Conservation (phyloP, 1,140 invertebrate genomes). For the Drosophila mayri region DNA sequence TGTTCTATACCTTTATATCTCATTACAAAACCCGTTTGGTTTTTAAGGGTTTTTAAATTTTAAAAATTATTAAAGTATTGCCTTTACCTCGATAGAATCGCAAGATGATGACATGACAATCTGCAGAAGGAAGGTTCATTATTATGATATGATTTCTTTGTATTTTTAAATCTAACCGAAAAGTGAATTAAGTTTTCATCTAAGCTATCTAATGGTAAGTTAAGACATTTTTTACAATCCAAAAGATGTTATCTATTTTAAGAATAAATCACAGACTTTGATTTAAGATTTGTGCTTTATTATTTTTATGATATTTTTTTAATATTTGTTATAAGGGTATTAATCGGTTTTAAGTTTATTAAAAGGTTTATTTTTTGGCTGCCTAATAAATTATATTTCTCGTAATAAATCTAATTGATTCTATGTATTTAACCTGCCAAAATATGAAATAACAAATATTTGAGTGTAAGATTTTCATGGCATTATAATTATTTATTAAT, state of each 20-base stretch:
- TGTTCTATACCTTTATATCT: neutral
- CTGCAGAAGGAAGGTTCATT: conserved; percentile 14
- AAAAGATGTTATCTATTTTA: neutral
- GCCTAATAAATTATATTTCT: too few species aligned
- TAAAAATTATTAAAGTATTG: conserved; percentile 1
- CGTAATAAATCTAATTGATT: too few species aligned
- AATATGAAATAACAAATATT: too few species aligned
- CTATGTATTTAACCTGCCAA: too few species aligned
- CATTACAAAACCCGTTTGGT: neutral
- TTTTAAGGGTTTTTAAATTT: neutral
- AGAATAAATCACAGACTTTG: neutral
- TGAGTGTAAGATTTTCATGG: too few species aligned
- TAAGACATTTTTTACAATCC: neutral
- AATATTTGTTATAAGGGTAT: too few species aligned
- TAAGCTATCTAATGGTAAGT: neutral
- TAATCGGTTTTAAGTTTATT: too few species aligned
- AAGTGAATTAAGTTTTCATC: neutral
- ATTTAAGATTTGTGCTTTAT: too few species aligned
- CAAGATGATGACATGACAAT: conserved; percentile 31
- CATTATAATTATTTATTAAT: too few species aligned
- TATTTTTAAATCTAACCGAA: neutral
- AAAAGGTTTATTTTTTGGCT: too few species aligned
- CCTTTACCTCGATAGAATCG: conserved; percentile 29
- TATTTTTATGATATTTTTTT: too few species aligned
- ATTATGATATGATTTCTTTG: conserved; percentile 10